Conservation (phyloP, 2,797 vertebrate genomes). For the Tinamus major region DNA sequence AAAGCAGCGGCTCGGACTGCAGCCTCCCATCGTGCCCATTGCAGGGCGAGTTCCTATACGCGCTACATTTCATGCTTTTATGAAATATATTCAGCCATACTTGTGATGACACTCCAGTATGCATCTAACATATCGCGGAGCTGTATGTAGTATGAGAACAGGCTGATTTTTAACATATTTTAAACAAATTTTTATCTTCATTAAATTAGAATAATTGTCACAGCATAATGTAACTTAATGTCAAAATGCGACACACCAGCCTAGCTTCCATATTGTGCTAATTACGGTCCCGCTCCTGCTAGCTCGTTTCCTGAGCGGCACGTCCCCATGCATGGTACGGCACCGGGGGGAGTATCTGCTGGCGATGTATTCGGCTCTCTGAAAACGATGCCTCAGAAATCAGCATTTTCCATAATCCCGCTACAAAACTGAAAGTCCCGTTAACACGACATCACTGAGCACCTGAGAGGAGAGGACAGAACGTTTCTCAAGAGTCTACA, state of each 20-base stretch:
- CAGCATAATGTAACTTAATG: not conserved
- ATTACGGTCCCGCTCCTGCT: not conserved
- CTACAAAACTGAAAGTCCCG: slow-evolving; percentile 25
- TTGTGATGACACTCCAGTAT: not conserved
- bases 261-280: not conserved
- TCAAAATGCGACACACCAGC: not conserved
- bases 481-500: not conserved
- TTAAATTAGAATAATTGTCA: slow-evolving; percentile 23
- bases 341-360: not conserved
- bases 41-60: not conserved
- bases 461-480: slow-evolving; percentile 50
- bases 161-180: not conserved
- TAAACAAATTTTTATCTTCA: not conserved
- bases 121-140: not conserved
- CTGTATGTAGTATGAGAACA: not conserved
- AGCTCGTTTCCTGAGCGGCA: not conserved
- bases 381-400: not conserved
- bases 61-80: not conserved
- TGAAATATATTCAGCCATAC: slow-evolving; percentile 9
- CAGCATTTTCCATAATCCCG: slow-evolving; percentile 21
- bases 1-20: no score
- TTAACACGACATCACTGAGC: not conserved
- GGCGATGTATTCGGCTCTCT: not conserved
- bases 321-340: rapidly evolving
- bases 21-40: not conserved